Evolutionary conservation across 2,888 invertebrate species (phyloP), one percentile per base, ranked within the genome.

Genomic region (Magallana nippona): DNA sequence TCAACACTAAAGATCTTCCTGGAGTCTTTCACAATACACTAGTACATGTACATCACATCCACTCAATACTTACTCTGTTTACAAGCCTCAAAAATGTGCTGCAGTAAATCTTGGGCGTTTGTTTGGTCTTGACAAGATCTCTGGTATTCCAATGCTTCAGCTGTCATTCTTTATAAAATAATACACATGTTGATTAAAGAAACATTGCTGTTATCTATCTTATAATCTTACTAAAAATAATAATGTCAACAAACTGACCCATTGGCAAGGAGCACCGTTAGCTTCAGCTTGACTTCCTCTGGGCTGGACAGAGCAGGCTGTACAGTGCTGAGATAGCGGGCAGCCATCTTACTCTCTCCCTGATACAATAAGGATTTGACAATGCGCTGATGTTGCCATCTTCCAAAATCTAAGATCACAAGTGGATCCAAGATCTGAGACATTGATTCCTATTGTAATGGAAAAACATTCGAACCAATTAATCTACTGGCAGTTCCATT

Each of bases 351-450:
- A 0, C 96, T 95, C 88, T 97, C 96, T 87, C 96, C 95, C 91
- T 97, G 96, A 0, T 96, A 95, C 8, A 97, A 94, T 3, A 94
- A 94, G 0, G 96, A 95, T 8, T 96, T 95, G 8, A 97, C 93
- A 0, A 96, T 96, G 0, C 96, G 95, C 84, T 95, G 95, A 93
- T 97, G 97, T 92, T 97, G 97, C 96, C 97, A 97, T 13, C 95
- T 95, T 55, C 96, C 95, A 19, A 97, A 95, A 32, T 96, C 95
- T 1, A 95, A 94, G 89, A 95, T 95, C 0, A 96, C 95, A 44
- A 96, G 93, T 0, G 95, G 95, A 90, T 96, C 96, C 89, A 96
- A 95, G 8, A 97, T 94, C 88, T 96, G 95, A 89, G 95, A 95
- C 83, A 96, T 94, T 0, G 96, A 96, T 87, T 96, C 96, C 96